Evolutionary conservation across 2,113 vertebrate species (phyloP).

Genomic region (Microtus richardsoni): DNA sequence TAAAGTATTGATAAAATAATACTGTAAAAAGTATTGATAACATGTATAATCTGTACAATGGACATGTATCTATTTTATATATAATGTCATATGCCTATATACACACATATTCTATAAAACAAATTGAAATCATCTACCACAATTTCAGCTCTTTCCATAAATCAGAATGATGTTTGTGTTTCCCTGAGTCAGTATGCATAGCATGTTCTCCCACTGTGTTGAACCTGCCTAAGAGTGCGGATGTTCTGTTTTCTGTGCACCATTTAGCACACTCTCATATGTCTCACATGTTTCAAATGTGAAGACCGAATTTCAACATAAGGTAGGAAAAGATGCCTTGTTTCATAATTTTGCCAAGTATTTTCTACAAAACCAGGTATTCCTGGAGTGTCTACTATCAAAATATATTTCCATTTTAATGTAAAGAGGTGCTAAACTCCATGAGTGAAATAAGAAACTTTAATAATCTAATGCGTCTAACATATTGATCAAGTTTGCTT

Average conservation of each 20-base stretch:
- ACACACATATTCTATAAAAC: not conserved
- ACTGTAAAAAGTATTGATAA: not conserved
- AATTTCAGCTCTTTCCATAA: not conserved
- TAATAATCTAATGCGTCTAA: not conserved
- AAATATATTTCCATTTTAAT: not conserved
- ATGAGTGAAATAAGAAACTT: not conserved
- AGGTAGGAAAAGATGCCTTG: not conserved
- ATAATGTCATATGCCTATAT: not conserved
- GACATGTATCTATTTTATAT: not conserved
- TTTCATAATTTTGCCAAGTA: not conserved
- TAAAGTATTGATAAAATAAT: not conserved
- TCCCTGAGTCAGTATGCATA: constrained; percentile 10
- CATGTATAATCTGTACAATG: not conserved
- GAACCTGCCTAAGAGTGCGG: constrained; percentile 1
- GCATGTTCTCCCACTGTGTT: constrained; percentile 13
- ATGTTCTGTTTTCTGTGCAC: not conserved
- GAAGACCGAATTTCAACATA: not conserved
- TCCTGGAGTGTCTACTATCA: not conserved
- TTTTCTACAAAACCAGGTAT: not conserved
- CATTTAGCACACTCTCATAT: not conserved
- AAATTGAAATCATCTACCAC: not conserved
- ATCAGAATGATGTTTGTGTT: not conserved
- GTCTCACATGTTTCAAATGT: not conserved
- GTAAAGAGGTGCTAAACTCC: not conserved
- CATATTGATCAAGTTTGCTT: not conserved